Evolutionary conservation across 2,888 invertebrate genomes (phyloP), one percentile per base, ranked within the genome.

Genomic region (Lithophane semibrunnea): DNA sequence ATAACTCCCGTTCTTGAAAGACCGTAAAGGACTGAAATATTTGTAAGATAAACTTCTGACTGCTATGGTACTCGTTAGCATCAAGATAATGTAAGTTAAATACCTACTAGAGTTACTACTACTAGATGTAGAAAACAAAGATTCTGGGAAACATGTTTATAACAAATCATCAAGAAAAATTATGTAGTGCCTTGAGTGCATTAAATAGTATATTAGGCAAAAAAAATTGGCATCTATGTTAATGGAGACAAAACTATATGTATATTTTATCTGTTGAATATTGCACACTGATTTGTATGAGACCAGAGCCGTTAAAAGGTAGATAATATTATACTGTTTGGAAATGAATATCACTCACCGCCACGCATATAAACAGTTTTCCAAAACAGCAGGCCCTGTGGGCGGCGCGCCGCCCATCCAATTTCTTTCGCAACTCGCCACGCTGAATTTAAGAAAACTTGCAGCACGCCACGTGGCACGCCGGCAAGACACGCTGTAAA

Each of bases 21-120:
- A 71, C 10, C 65, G 68, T 83, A 84, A 84, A 77, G 58, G 75
- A 58, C 75, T 80, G 78, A 88, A 83, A 85, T 87, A 87, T 88
- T 37, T 77, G 49, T 73, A 21, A 79, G 77, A 86, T 88, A 85
- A 83, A 83, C 54, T 75, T 12, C 70, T 65, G 68, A 24, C 24
- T 13, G 56, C 56, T 73, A 77, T 66, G 44, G 9, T 71, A 75
- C 56, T 81, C 64, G 72, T 84, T 79, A 74, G 64, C n/a, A 60
- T 66, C 3, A 12, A 70, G 58, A 66, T 82, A n/a, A 18, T 58
- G 18, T 10, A 7, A n/a, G 10, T 10, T 37, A 56, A 37, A n/a
- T 37, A 68, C 7, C n/a, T 49, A 67, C 9, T 21, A 29, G 9
- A 49, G 3, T 37, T 56, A 10, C 16, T 7, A 16, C 13, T 21